phyloP scores from a whole-genome alignment of 2,797 vertebrate species.

The Acanthopagrus latus region DNA sequence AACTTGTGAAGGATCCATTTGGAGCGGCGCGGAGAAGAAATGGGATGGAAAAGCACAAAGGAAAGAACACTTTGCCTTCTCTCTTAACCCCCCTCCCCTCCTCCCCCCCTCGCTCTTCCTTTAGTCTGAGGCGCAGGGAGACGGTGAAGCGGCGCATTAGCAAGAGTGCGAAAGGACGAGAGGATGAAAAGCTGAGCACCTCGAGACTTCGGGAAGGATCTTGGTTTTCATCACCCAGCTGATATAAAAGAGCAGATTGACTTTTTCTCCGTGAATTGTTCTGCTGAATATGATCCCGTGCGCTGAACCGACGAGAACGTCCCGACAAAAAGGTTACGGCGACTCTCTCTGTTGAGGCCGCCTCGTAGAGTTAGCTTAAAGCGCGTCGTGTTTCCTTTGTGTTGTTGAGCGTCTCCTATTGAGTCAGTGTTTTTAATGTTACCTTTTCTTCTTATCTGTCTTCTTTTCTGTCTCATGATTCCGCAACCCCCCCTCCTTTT shows the following conservation, averaged over 20 bases:
- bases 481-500: background rate
- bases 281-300: conserved; percentile 48
- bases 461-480: conserved; percentile 29
- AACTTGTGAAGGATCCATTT: conserved; percentile 69
- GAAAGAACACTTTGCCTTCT: conserved; percentile 51
- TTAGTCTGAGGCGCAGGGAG: conserved; percentile 32
- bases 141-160: conserved; percentile 52
- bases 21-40: conserved; percentile 47
- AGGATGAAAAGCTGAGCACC: conserved; percentile 51
- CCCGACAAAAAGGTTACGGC: conserved; percentile 17
- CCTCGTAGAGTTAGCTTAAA: conserved; percentile 38
- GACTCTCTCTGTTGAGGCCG: conserved; percentile 32
- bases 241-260: conserved; percentile 44
- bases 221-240: conserved; percentile 42
- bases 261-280: conserved; percentile 34
- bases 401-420: background rate
- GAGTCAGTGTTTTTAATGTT: conserved; percentile 14
- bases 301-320: conserved; percentile 30
- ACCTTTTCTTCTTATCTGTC: conserved; percentile 18
- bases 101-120: background rate
- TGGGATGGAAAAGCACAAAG: conserved; percentile 65
- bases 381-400: conserved; percentile 27
- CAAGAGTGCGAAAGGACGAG: conserved; percentile 44
- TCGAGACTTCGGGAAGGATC: conserved; percentile 35
- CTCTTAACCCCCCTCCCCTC: background rate